A percentile compares a stretch with the other conserved stretches of the same genome.
These are phyloP conservation scores for Drosophila dunni DNA, from an alignment of 1,140 invertebrate genomes.

Conservation along the genomic window DNA sequence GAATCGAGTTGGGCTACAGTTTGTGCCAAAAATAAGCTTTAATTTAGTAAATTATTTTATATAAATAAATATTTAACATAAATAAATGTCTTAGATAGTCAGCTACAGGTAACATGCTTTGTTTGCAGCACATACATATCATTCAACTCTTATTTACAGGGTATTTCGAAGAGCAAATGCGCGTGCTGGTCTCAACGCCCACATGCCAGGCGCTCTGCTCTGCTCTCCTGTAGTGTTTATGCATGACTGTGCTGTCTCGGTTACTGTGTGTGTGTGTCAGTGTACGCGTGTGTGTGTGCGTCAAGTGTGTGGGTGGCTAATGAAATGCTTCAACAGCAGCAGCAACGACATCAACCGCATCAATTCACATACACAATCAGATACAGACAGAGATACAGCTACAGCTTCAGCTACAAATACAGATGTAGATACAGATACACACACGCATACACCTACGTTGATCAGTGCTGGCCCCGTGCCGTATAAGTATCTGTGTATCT, in stretches of 20 bases:
- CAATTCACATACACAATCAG: constrained; percentile 16
- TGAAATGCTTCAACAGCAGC: constrained; percentile 78
- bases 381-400: no score
- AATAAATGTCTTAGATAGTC: no score
- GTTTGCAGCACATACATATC: neutral
- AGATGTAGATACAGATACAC: neutral
- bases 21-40: neutral
- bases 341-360: constrained; percentile 67
- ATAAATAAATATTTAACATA: no score
- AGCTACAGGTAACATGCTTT: neutral
- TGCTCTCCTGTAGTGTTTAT: constrained; percentile 35
- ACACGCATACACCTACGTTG: constrained; percentile 38
- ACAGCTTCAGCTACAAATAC: no score
- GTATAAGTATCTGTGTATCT: constrained; percentile 8
- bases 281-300: constrained; percentile 51
- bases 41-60: no score
- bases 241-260: constrained; percentile 16
- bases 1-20: neutral
- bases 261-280: constrained; percentile 16
- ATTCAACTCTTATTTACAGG: constrained; percentile 27
- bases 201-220: constrained; percentile 48
- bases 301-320: constrained; percentile 72
- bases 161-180: constrained; percentile 56
- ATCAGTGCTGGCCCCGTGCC: constrained; percentile 45
- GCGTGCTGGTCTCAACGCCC: constrained; percentile 69